Evolutionary conservation across 2,113 vertebrate species (phyloP), one percentile per base, ranked within the genome.

Genomic region (Melospiza melodia): DNA sequence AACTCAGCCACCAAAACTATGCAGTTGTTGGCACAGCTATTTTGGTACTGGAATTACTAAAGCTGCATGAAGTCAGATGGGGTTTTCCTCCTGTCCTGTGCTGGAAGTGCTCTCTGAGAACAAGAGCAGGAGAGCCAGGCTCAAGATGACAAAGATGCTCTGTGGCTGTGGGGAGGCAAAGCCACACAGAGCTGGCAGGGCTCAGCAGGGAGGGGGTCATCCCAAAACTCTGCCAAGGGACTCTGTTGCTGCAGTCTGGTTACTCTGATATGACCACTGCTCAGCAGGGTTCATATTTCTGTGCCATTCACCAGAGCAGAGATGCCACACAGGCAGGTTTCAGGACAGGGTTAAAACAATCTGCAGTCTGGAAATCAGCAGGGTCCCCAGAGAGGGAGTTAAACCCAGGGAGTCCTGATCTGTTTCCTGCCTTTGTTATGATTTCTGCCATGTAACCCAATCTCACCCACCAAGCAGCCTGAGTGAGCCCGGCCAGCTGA

Each of bases 381-480:
- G 94, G 37, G 96, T 97, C 97, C 97, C 95, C 62, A 46, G 83
- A 96, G 98, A 97, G 90, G 59, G 97, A 93, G 97, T 98, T 96
- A 98, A 98, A 98, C 96, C 97, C 96, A 93, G 95, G 98, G 98
- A 98, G 96, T 98, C 97, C 98, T 98, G 98, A 98, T 98, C 98
- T 98, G 98, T 98, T 99, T 99, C 98, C 99, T 99, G 98, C 98
- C 97, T 98, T 98, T 99, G 98, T 99, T 99, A 98, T 99, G 98
- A 98, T 99, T 99, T 98, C 98, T 98, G 95, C 97, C 96, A 96
- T 95, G 96, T 97, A 98, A 98, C 97, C 96, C 95, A 97, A 98
- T 98, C 98, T 98, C 88, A 21, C 97, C 98, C 74, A 79, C 81
- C 54, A 96, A 86, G 72, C 92, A 97, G 95, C 93, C 97, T n/a